These are phyloP conservation scores for Drosophila paranaensis DNA, from an alignment of 2,888 invertebrate species.

Conservation along the genomic window DNA sequence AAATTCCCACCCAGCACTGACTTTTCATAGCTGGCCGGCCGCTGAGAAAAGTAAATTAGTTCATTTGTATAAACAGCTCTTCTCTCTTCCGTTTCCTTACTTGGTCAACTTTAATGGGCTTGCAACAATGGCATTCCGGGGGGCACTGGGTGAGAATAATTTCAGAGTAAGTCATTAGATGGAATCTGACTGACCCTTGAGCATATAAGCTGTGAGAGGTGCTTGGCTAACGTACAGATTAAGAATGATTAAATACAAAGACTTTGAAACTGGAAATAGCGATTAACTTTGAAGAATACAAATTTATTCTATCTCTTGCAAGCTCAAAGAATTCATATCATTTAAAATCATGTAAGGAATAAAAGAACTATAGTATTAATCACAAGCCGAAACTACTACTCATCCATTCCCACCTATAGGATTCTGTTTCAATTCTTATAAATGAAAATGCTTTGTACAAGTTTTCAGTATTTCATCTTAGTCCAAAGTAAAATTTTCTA, in stretches of 20 bases:
- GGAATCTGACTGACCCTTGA: slow-evolving; percentile 6
- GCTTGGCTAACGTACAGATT: slow-evolving; percentile 6
- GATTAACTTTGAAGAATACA: neutral
- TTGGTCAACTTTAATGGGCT: slow-evolving; percentile 67
- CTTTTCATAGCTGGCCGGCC: slow-evolving; percentile 26
- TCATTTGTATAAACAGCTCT: slow-evolving; percentile 58
- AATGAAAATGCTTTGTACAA: neutral
- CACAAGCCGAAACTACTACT: too few species aligned
- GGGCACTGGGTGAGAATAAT: slow-evolving; percentile 44
- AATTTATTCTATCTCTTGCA: neutral
- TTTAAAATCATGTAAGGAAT: neutral
- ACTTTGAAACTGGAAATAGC: neutral
- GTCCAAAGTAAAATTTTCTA: slow-evolving; percentile 7
- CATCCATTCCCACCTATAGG: too few species aligned
- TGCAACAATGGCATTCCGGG: slow-evolving; percentile 59
- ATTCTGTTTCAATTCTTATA: too few species aligned
- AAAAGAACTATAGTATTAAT: too few species aligned
- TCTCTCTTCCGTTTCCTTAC: slow-evolving; percentile 13
- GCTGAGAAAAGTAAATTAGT: slow-evolving; percentile 72
- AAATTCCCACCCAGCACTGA: slow-evolving; percentile 64
- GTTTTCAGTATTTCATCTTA: slow-evolving; percentile 5
- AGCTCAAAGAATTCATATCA: neutral
- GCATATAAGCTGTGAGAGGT: slow-evolving; percentile 1
- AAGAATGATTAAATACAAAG: slow-evolving; percentile 10
- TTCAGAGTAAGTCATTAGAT: slow-evolving; percentile 39